phyloP scores from a whole-genome alignment of 2,797 vertebrate species.

The Adrianichthys oophorus region DNA sequence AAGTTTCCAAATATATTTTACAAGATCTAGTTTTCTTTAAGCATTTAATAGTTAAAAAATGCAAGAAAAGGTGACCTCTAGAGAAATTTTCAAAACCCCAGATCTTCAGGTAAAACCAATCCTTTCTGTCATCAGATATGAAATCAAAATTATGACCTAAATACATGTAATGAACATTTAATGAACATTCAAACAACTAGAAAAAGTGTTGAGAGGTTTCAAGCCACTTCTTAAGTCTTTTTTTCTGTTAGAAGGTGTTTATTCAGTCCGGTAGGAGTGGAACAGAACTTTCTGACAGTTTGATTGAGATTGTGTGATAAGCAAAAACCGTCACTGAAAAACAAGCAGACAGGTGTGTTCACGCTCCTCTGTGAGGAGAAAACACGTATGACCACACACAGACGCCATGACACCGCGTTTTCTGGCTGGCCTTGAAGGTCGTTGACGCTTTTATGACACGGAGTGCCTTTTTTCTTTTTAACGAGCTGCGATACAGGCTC shows the following conservation, averaged over 20 bases:
- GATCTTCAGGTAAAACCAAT: no score
- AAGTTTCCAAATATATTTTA: no score
- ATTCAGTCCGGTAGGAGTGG: neutral
- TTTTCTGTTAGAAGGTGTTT: neutral
- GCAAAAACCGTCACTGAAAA: constrained; percentile 51
- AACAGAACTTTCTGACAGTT: constrained; percentile 50
- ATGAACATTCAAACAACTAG: no score
- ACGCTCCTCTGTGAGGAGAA: constrained; percentile 21
- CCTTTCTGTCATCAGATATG: no score
- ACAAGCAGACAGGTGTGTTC: constrained; percentile 49
- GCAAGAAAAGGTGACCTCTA: no score
- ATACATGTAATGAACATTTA: no score
- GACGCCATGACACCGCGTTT: constrained; percentile 31
- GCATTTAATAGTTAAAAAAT: no score
- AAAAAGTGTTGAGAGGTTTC: no score
- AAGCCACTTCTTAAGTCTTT: neutral
- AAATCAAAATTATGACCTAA: no score
- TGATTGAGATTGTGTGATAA: constrained; percentile 63
- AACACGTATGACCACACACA: constrained; percentile 17
- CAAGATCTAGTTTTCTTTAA: no score
- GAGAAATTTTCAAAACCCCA: no score
- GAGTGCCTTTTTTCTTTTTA: constrained; percentile 44
- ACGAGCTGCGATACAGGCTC: constrained; percentile 39
- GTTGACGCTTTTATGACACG: constrained; percentile 56
- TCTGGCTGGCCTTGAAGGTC: constrained; percentile 56